phyloP scores from a whole-genome alignment of 2,888 invertebrate genomes.

The Ellobium chinense region DNA sequence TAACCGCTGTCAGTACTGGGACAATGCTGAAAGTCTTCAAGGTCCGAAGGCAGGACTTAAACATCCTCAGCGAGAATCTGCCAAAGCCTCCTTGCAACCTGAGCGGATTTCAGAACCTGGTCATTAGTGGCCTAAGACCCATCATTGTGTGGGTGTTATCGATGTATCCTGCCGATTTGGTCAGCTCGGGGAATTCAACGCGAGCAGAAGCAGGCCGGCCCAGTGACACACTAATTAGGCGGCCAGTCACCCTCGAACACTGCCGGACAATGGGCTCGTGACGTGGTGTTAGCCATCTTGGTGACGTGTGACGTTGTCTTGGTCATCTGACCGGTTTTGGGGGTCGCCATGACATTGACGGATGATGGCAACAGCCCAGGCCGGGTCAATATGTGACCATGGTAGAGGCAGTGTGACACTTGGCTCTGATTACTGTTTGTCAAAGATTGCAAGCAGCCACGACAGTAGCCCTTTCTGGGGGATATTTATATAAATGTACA shows the following conservation, averaged over 20 bases:
- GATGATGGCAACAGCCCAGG: not conserved
- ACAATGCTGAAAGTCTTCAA: not conserved
- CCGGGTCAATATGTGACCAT: not conserved
- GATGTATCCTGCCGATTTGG: not conserved
- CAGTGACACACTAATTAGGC: conserved; percentile 34
- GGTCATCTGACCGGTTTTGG: not conserved
- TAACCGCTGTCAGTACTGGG: not conserved
- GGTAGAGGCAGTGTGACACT: too few relatives aligned
- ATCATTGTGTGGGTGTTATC: not conserved
- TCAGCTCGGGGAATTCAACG: conserved; percentile 8
- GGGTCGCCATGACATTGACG: conserved; percentile 19
- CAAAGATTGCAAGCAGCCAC: too few relatives aligned
- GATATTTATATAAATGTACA: too few relatives aligned
- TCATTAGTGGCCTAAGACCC: not conserved
- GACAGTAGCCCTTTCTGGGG: too few relatives aligned
- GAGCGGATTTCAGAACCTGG: not conserved
- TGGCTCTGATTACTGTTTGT: too few relatives aligned
- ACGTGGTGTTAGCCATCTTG: conserved; percentile 2
- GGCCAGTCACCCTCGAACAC: conserved; percentile 6
- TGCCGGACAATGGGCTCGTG: conserved; percentile 7
- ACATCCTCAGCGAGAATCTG: not conserved
- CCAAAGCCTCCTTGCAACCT: not conserved
- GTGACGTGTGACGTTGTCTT: not conserved
- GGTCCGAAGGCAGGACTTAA: not conserved
- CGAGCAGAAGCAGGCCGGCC: conserved; percentile 21